Percentiles rank a stretch among this genome's conserved stretches.
Conservation (phyloP, 1,140 invertebrate species). For the Brachionus calyciflorus region DNA sequence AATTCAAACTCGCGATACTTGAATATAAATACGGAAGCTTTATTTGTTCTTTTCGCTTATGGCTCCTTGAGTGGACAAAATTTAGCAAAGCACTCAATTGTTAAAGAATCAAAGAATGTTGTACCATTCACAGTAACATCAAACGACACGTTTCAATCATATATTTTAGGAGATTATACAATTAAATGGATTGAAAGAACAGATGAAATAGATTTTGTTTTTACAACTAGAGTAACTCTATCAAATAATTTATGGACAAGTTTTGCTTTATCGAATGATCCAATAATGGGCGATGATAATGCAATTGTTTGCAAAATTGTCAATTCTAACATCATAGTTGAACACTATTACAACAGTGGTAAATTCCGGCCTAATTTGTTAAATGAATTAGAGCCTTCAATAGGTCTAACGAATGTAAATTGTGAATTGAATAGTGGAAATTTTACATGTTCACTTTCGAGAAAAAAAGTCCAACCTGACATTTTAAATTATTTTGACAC, state of each 20-base stretch:
- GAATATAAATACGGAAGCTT: background rate
- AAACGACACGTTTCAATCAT: background rate
- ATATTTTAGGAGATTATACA: background rate
- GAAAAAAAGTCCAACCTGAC: background rate
- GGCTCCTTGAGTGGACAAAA: background rate
- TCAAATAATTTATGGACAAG: background rate
- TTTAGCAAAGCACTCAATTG: background rate
- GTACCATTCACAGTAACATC: background rate
- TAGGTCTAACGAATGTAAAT: background rate
- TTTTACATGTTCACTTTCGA: constrained; percentile 2
- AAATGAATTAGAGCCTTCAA: background rate
- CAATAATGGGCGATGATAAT: constrained; percentile 22
- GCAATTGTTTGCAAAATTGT: background rate
- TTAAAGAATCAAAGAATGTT: background rate
- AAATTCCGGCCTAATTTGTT: background rate
- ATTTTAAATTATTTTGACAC: background rate
- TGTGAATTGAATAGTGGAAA: background rate
- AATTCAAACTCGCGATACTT: background rate
- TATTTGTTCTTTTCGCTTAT: background rate
- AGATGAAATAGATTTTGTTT: constrained; percentile 5
- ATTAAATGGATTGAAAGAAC: constrained; percentile 2
- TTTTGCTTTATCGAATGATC: constrained; percentile 25
- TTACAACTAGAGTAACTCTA: background rate
- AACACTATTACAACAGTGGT: background rate
- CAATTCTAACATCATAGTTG: background rate